Evolutionary conservation across 92 coral and sea anemone genomes (phyloP), one percentile per base, ranked within the genome.

Genomic region (Zoanthus sansibaricus): DNA sequence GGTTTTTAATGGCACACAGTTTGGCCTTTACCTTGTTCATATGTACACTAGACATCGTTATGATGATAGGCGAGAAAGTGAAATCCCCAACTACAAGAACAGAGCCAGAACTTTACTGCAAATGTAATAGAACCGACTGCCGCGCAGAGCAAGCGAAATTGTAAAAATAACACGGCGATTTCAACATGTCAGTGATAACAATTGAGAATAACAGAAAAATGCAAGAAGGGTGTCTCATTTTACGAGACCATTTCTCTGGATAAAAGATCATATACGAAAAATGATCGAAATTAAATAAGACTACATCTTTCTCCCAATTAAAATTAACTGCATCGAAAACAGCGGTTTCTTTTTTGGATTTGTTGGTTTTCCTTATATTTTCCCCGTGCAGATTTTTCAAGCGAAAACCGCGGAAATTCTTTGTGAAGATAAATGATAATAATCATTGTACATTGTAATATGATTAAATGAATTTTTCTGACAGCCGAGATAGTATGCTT

Each of bases 11-110:
- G 11, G 94, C 88, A 71, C 72, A 85, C 10, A 95, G 89, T 62
- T 89, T 95, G 16, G 93, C 91, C 75, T 95, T 95, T 4, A 95
- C 98, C 91, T 93, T 95, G 74, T 76, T 78, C 82, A 91, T 4
- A 71, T 86, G 80, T 4, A 55, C 68, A n/a, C 86, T 84, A 70
- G 88, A 83, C 91, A 88, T 91, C 42, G 42, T 0, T 0, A 25
- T 25, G 74, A 6, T 83, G 82, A 49, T 47, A 17, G 25, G 75
- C 20, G 18, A n/a, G 46, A 11, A 49, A 49, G 55, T 11, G 9
- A 49, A 49, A 49, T 1, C 7, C 7, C 3, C 55, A 49, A 49
- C 55, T 49, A 49, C 48, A 32, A 68, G 47, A 66, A 44, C 56
- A 15, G 75, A 25, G 14, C 66, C 85, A 80, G 85, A 66, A 15